Evolutionary conservation across 2,888 invertebrate species (phyloP), one percentile per base, ranked within the genome.

Genomic region (Stratiomys singularior): DNA sequence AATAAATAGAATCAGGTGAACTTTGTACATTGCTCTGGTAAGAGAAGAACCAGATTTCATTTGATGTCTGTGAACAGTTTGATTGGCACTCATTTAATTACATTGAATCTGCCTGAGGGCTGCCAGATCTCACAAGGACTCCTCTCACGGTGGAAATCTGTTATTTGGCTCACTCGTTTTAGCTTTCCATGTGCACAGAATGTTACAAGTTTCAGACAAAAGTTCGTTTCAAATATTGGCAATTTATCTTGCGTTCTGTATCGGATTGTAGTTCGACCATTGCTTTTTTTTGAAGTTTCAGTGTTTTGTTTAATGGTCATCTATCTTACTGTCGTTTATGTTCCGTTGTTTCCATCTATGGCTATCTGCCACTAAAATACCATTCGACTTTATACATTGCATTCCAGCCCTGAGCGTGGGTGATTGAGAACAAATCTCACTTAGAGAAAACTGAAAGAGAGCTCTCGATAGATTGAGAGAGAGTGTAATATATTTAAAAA

Each of bases 51-150:
- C 56, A 71, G 71, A 71, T 77, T 77, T 67, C 69, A 78, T 78
- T 78, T 78, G 78, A 78, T 78, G 78, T 78, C 74, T 78, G 66
- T 47, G 74, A 78, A 78, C 78, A 74, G 72, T 78, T 78, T 78
- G 78, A 78, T 78, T 78, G 78, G 78, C 78, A 78, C 74, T 78
- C 78, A 64, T 74, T 78, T 78, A 78, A 78, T 78, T 78, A 78
- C 78, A 78, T 64, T 66, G 74, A 64, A 76, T 64, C 46, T 64
- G 28, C 76, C 46, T 18, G 60, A 60, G 21, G 72, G 74, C 15
- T 30, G 15, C 74, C 58, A 56, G 71, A 71, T 71, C 37, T 37
- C 37, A 37, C 58, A 60, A 18, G 18, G 60, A 44, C 23, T 18
- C 37, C 37, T 37, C 37, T 69, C 69, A 69, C 69, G 46, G 60